Base-by-base conservation (phyloP, 1,140 invertebrate species). In the Anadara kagoshimensis region DNA sequence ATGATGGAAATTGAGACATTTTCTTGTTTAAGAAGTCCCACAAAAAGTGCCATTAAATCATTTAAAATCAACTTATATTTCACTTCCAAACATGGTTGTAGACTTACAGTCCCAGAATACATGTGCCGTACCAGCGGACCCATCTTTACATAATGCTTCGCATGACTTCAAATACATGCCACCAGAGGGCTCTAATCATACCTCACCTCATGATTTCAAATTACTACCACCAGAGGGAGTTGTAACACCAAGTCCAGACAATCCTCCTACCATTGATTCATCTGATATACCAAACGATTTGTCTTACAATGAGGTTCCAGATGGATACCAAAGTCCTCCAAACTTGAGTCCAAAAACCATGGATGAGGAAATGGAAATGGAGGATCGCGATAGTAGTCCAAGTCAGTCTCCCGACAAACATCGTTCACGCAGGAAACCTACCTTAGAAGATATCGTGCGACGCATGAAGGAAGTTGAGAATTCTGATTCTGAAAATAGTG, bases 361-460 rank as follows among this genome's bases (percentile, higher is more conserved):
- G 43, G 76, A 76, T 24, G 73, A 75, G 41, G 75, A 78, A 36
- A 67, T 53, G 45, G 49, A 51, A 14, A 64, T 64, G 62, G 62
- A 64, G 53, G 64, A 67, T 14, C 63, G 41, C 22, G 81, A 63
- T 58, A 66, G 76, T 61, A 78, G 79, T 73, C 76, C 79, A 10
- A 76, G 71, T 16, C 56, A 61, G 18, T 70, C 69, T 12, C 44
- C 73, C 36, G 79, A 81, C 44, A 78, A 80, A 58, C 77, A 81
- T 54, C 65, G 74, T 58, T 82, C 79, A 16, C 61, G 81, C 41
- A 67, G 85, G n/a, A 87, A 87, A 69, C 85, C 78, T 4, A 85
- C 83, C 18, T 57, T 85, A 10, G 85, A 86, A 51, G 85, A 86
- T 75, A 87, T 87, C 22, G 82, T 86, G 0, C 63, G 85, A 0